Evolutionary conservation across 1,140 invertebrate species (phyloP), one percentile per base, ranked within the genome.

Genomic region (Hyles euphorbiae): DNA sequence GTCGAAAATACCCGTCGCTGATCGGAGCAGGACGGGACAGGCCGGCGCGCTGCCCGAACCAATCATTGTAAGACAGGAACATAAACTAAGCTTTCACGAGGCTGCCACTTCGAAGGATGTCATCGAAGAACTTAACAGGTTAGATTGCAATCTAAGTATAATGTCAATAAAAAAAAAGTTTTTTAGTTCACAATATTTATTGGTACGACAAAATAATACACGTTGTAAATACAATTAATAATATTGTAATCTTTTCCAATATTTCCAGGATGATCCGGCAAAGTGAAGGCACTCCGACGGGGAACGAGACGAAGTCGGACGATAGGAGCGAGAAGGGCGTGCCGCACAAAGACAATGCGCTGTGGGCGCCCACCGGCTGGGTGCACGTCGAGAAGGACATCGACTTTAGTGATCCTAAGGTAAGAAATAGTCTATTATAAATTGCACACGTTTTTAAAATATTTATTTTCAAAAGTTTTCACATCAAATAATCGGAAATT

Each of bases 371-470:
- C 32, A 94, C 94, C 3, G 94, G 94, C 57, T 95, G 94, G 94
- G 91, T 95, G 60, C 94, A 94, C 80, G 92, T 95, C 12, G 93
- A 95, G 79, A 91, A 92, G 56, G 93, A 94, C 71, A 93, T 94
- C 61, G 94, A 94, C 79, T 92, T 95, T 70, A 94, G 91, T 70
- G 94, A 95, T 88, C 94, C 94, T n/a, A 94, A 94, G 91, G 94
- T 94, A 86, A 73, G 34, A 7, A 33, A 47, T 22, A 22, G 2
- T 22, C 22, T 22, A 22, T 22, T 46, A 2, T 22, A 46, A 56
- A 54, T 33, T 49, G 57, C 4, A 40, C 36, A 5, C 4, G 36
- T 40, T 1, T 22, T 22, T 1, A 22, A 22, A 22, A 22, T 22
- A 22, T 22, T 1, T 22, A 0, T 22, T 22, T 22, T 22, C 2